These are phyloP conservation scores for Haplochromis burtoni DNA, from an alignment of 2,113 vertebrate species.

Conservation along the genomic window DNA sequence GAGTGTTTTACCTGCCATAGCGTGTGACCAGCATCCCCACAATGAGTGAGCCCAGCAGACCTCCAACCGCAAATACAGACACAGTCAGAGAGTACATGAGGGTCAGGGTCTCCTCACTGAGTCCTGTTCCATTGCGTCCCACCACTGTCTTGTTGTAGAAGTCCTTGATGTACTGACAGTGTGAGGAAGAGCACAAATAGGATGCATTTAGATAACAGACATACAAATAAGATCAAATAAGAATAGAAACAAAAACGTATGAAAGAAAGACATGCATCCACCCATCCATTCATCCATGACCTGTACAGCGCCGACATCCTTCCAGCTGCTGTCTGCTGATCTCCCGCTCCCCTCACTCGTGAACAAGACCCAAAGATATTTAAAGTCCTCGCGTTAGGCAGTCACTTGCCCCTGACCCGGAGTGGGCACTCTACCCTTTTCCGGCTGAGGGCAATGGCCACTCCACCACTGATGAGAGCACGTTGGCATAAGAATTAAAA, in stretches of 20 bases:
- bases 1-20: slow-evolving; percentile 77
- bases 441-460: not conserved
- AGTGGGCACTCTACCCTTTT: not conserved
- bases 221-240: not conserved
- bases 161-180: slow-evolving; percentile 79
- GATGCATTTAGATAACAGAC: not conserved
- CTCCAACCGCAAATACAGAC: slow-evolving; percentile 83
- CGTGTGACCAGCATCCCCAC: slow-evolving; percentile 79
- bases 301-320: not conserved
- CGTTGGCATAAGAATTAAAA: not conserved
- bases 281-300: not conserved
- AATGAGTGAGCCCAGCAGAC: slow-evolving; percentile 79
- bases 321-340: not conserved
- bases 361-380: not conserved
- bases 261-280: not conserved
- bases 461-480: not conserved
- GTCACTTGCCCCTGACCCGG: not conserved
- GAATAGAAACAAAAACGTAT: not conserved
- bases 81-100: slow-evolving; percentile 86
- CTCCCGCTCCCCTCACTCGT: fast-evolving
- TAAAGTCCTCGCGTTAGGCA: fast-evolving
- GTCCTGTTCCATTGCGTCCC: slow-evolving; percentile 69
- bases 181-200: not conserved
- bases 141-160: slow-evolving; percentile 82
- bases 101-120: slow-evolving; percentile 69